These are phyloP conservation scores for Amitus sp. DNA, from an alignment of 2,888 invertebrate species.

Conservation along the genomic window DNA sequence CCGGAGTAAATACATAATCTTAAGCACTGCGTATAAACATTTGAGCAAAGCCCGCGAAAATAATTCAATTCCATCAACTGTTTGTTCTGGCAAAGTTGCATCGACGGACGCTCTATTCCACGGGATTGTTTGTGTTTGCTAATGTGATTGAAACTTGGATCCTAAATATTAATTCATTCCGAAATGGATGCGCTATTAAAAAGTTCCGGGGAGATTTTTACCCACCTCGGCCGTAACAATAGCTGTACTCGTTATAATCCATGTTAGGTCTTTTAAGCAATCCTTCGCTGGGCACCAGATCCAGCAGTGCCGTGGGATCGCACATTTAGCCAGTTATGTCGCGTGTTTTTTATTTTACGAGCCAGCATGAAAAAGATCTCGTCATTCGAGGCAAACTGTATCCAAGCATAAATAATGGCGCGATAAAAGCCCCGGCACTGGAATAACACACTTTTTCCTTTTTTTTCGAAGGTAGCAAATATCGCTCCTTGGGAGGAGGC, in stretches of 20 bases:
- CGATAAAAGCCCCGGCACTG: conserved; percentile 3
- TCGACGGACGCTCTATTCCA: too few relatives aligned
- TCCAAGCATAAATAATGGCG: conserved; percentile 13
- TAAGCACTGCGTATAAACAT: not conserved
- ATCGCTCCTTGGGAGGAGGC: conserved; percentile 1
- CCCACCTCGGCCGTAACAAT: conserved; percentile 62
- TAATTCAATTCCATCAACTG: not conserved
- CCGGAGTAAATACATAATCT: not conserved
- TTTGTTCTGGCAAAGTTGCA: not conserved
- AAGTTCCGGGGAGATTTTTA: conserved; percentile 7
- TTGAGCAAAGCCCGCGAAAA: not conserved
- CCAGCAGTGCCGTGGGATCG: conserved; percentile 59
- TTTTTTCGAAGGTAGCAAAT: not conserved
- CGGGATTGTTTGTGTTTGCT: not conserved
- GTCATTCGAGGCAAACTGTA: too few relatives aligned
- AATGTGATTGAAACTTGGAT: too few relatives aligned
- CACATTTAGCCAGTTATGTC: conserved; percentile 47
- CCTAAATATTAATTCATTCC: too few relatives aligned
- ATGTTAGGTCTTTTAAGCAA: conserved; percentile 62
- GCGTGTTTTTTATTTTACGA: conserved; percentile 11
- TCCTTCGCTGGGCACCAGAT: conserved; percentile 60
- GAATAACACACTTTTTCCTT: not conserved
- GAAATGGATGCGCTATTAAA: too few relatives aligned
- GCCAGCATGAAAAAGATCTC: conserved; percentile 23
- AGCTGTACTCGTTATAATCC: conserved; percentile 65